phyloP scores from a whole-genome alignment of 2,113 vertebrate species.

The Parotia lawesii region DNA sequence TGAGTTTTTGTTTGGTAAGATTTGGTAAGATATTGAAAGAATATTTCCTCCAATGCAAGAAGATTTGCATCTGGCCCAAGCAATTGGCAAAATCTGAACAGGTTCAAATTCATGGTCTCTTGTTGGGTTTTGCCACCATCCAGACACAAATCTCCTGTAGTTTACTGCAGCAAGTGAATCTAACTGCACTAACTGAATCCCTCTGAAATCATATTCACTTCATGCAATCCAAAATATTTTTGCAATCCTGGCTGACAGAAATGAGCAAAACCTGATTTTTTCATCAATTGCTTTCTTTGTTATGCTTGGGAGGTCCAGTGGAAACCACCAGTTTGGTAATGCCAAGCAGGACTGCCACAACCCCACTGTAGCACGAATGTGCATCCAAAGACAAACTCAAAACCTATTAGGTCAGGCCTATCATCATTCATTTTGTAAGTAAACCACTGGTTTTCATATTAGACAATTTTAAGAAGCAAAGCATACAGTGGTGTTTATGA shows the following conservation, averaged over 20 bases:
- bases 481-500: background rate
- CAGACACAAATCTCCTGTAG: background rate
- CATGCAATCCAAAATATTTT: background rate
- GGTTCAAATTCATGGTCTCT: background rate
- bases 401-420: background rate
- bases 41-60: background rate
- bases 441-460: background rate
- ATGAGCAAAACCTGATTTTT: background rate
- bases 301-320: background rate
- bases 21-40: background rate
- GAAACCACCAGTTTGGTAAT: background rate
- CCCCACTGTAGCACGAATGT: background rate
- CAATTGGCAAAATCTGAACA: background rate
- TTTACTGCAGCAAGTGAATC: background rate
- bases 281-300: background rate
- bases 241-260: background rate
- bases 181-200: background rate
- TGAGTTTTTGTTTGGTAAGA: background rate
- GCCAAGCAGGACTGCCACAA: background rate
- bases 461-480: background rate
- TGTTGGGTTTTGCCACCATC: accelerated
- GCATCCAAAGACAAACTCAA: background rate
- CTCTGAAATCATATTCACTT: background rate
- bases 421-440: background rate
- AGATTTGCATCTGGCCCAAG: background rate